These are phyloP conservation scores for Pterocles gutturalis DNA, from an alignment of 2,113 vertebrate genomes.

Conservation along the genomic window DNA sequence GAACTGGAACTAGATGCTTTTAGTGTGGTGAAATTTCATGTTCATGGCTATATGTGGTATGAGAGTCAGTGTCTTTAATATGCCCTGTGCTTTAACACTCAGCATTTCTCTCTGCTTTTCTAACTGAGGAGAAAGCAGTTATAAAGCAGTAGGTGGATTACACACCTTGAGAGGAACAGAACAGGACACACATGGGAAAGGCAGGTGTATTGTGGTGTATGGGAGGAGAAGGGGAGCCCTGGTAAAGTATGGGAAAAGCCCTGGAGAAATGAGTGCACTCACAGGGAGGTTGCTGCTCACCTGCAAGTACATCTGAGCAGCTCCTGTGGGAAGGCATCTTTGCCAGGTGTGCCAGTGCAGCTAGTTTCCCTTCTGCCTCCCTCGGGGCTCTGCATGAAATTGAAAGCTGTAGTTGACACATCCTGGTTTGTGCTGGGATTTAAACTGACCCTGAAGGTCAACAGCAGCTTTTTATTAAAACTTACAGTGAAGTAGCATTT, in stretches of 20 bases:
- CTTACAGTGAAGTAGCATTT: neutral
- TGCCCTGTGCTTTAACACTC: neutral
- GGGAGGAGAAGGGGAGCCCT: neutral
- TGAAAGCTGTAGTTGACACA: neutral
- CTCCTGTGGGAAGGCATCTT: neutral
- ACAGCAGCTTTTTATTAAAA: neutral
- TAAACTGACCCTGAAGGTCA: neutral
- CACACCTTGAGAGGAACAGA: neutral
- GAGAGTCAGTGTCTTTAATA: neutral
- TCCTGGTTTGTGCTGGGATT: constrained; percentile 3
- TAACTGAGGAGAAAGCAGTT: neutral
- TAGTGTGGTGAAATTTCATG: neutral
- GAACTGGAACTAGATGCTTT: neutral
- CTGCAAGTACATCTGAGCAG: neutral
- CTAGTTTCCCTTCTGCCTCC: neutral
- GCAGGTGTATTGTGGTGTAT: neutral
- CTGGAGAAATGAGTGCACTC: neutral
- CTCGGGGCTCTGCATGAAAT: rapidly evolving
- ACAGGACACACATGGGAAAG: neutral
- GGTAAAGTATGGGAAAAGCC: neutral
- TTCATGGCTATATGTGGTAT: neutral
- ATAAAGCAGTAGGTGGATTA: neutral
- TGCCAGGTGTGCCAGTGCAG: neutral
- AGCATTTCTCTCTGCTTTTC: neutral
- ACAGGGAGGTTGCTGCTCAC: neutral